Base-by-base conservation (phyloP, 2,797 vertebrate genomes). In the Emys orbicularis region DNA sequence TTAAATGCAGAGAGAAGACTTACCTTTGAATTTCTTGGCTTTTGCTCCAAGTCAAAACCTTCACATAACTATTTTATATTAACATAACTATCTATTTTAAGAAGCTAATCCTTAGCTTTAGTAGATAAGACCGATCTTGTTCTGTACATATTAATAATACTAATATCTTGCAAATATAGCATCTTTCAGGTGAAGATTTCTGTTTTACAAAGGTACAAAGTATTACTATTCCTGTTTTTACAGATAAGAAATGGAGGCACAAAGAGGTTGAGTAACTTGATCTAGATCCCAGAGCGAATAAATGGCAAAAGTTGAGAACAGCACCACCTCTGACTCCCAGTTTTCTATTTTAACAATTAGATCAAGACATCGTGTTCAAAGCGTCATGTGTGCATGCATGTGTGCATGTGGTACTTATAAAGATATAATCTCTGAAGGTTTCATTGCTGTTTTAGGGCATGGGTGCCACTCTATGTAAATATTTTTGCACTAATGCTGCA, bases 391-490 rank as follows among this genome's bases (percentile, higher is more conserved):
- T 59, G 27, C 11, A 13, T 61, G 29, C 13, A 15, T 56, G 11
- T 13, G 27, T n/a, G 18, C n/a, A 18, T 92, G 31, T 5, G 10
- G 2, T 72, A 65, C 16, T 68, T 83, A 53, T 81, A 54, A 87
- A 90, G 83, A 23, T 1, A 1, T 53, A 79, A 84, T 16, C 52
- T 37, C 59, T 53, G 41, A 79, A 54, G 13, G 3, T 84, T 96
- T 81, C 53, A 3, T 87, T 91, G 83, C 53, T 29, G 53, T 93
- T 21, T 92, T 87, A 91, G 91, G 76, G 90, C 56, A 21, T 83
- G 93, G 57, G 79, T 96, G 50, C 87, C 89, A 86, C 96, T 92
- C 96, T 90, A 53, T 91, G 41, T 87, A 94, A 97, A 93, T 76
- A 79, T 37, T 57, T 83, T 79, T 87, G 86, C 88, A 74, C 87